Evolutionary conservation across 2,797 vertebrate species (phyloP).

Genomic region (Hippoglossus hippoglossus): DNA sequence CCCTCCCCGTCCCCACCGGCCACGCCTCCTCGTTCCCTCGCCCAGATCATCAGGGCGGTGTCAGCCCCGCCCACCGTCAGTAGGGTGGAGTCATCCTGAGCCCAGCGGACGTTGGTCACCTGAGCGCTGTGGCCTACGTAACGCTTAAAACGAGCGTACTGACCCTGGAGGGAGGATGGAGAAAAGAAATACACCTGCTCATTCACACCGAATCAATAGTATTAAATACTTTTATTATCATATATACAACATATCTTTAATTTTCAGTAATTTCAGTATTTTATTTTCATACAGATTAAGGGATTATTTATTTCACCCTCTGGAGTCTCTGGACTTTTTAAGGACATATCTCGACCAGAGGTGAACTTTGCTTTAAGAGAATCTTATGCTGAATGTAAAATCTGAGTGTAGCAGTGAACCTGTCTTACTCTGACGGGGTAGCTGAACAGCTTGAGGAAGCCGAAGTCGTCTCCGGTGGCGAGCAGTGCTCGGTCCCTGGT

Average conservation of each 20-base stretch:
- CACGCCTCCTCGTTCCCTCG: conserved; percentile 84
- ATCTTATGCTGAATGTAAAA: too few relatives aligned
- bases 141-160: conserved; percentile 93
- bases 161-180: conserved; percentile 83
- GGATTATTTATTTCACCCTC: too few relatives aligned
- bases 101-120: conserved; percentile 94
- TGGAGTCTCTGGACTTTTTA: too few relatives aligned
- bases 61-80: conserved; percentile 95
- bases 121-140: conserved; percentile 96
- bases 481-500: conserved; percentile 90
- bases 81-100: conserved; percentile 91
- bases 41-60: conserved; percentile 96
- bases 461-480: conserved; percentile 95
- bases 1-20: conserved; percentile 78
- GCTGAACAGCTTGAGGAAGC: conserved; percentile 94
- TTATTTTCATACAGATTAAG: too few relatives aligned
- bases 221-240: too few relatives aligned
- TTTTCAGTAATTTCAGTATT: too few relatives aligned
- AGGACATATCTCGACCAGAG: too few relatives aligned
- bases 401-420: too few relatives aligned
- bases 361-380: too few relatives aligned
- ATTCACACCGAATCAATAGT: too few relatives aligned
- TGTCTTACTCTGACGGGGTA: conserved; percentile 91
- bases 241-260: too few relatives aligned
- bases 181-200: neutral